Percentiles rank a stretch among this genome's conserved stretches.
Evolutionary conservation across 92 coral and sea anemone genomes (phyloP).

Genomic region (Actinostola sp.): DNA sequence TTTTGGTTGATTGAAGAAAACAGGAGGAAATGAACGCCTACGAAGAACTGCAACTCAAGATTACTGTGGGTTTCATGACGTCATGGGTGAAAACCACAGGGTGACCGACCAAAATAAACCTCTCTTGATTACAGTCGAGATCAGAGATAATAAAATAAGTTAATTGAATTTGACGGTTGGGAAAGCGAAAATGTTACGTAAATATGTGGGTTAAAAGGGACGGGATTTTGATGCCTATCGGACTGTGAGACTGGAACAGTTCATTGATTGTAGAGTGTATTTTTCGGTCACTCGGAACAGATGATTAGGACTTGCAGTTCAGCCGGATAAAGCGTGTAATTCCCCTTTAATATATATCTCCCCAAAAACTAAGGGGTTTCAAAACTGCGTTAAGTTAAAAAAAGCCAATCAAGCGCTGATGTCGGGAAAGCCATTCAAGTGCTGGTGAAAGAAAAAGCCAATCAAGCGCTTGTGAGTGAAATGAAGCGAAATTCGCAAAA

Average conservation of each 20-base stretch:
- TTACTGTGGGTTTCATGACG: constrained; percentile 15
- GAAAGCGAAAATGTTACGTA: neutral
- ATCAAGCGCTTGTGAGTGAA: neutral
- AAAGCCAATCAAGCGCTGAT: neutral
- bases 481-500: neutral
- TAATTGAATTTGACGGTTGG: neutral
- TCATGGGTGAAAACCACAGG: constrained; percentile 16
- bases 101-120: neutral
- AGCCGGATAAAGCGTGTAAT: too few relatives aligned
- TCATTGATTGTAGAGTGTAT: neutral
- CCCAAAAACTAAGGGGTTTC: too few relatives aligned
- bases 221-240: neutral
- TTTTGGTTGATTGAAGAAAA: constrained; percentile 3
- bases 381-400: neutral
- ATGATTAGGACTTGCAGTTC: too few relatives aligned
- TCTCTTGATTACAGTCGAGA: neutral
- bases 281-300: too few relatives aligned
- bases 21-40: constrained; percentile 27
- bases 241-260: neutral
- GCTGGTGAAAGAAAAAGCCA: neutral
- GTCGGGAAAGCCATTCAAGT: neutral
- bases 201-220: neutral
- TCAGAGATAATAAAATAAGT: neutral
- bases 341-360: too few relatives aligned
- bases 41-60: too few relatives aligned